Conservation (phyloP, 2,113 vertebrate genomes). For the Lampris incognitus region DNA sequence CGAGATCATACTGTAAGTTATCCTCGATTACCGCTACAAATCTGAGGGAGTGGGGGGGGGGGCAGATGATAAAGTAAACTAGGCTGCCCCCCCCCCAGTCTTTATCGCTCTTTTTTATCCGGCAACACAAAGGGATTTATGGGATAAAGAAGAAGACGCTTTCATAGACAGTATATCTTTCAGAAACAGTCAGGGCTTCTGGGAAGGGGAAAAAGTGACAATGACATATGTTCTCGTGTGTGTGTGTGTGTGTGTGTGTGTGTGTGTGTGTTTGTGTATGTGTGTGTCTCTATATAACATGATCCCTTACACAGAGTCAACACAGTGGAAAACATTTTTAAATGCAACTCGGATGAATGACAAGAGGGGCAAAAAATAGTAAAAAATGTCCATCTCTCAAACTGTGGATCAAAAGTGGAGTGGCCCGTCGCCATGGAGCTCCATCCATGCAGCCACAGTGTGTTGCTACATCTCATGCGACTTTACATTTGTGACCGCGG, state of each 20-base stretch:
- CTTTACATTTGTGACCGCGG: constrained; percentile 74
- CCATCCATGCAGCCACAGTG: constrained; percentile 9
- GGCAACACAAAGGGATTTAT: constrained; percentile 70
- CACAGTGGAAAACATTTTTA: constrained; percentile 48
- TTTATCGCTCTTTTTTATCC: constrained; percentile 72
- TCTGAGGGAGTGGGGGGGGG: constrained; percentile 59
- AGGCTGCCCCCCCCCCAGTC: constrained; percentile 66
- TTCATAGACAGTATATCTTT: constrained; percentile 76
- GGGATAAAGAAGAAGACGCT: constrained; percentile 70
- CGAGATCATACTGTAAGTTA: constrained; percentile 82
- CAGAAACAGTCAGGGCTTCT: constrained; percentile 66
- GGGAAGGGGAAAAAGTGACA: constrained; percentile 59
- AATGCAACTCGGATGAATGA: constrained; percentile 46
- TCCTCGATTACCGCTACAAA: constrained; percentile 79
- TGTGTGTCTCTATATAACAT: constrained; percentile 61
- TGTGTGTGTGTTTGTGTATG: constrained; percentile 3
- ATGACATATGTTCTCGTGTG: constrained; percentile 68
- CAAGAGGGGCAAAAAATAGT: constrained; percentile 15
- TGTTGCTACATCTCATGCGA: constrained; percentile 22
- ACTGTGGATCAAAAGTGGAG: constrained; percentile 54
- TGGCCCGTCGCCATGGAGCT: constrained; percentile 27
- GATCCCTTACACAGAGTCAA: constrained; percentile 63
- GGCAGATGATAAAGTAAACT: constrained; percentile 75
- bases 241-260: constrained; percentile 8
- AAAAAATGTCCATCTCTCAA: constrained; percentile 59